Evolutionary conservation across 2,888 invertebrate species (phyloP).

Genomic region (Alloplasta piceator): DNA sequence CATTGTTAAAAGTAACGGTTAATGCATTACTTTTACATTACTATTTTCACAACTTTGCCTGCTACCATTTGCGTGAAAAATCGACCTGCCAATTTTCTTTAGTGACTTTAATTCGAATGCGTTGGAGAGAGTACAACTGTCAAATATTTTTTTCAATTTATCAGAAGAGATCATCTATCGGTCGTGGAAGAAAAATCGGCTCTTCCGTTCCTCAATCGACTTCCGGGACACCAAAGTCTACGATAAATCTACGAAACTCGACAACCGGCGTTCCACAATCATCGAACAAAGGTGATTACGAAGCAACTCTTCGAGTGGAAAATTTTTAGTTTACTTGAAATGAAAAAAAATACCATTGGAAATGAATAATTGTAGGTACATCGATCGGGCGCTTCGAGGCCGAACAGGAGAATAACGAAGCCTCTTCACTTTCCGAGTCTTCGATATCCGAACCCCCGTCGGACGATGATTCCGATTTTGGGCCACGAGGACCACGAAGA

Average conservation of each 20-base stretch:
- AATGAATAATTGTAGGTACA: background rate
- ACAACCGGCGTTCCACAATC: slow-evolving; percentile 29
- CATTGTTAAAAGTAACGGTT: too few relatives aligned
- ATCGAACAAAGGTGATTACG: slow-evolving; percentile 41
- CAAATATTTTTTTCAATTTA: background rate
- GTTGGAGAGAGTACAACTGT: too few relatives aligned
- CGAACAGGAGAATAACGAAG: slow-evolving; percentile 40
- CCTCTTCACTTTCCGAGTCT: slow-evolving; percentile 74
- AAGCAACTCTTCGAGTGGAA: background rate
- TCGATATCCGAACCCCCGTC: slow-evolving; percentile 80
- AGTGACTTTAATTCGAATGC: too few relatives aligned
- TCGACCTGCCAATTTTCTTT: too few relatives aligned
- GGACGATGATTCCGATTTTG: slow-evolving; percentile 81
- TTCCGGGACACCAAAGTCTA: slow-evolving; percentile 3
- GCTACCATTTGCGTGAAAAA: too few relatives aligned
- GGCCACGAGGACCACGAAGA: slow-evolving; percentile 77
- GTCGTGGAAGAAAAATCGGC: slow-evolving; percentile 52
- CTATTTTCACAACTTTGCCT: too few relatives aligned
- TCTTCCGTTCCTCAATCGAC: slow-evolving; percentile 10
- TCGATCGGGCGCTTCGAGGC: background rate
- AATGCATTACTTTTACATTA: too few relatives aligned
- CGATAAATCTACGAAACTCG: slow-evolving; percentile 21
- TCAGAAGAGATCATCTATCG: slow-evolving; percentile 35
- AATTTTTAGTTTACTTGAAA: background rate
- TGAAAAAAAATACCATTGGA: background rate